phyloP scores from a whole-genome alignment of 2,888 invertebrate species.

The Athalia rosae region DNA sequence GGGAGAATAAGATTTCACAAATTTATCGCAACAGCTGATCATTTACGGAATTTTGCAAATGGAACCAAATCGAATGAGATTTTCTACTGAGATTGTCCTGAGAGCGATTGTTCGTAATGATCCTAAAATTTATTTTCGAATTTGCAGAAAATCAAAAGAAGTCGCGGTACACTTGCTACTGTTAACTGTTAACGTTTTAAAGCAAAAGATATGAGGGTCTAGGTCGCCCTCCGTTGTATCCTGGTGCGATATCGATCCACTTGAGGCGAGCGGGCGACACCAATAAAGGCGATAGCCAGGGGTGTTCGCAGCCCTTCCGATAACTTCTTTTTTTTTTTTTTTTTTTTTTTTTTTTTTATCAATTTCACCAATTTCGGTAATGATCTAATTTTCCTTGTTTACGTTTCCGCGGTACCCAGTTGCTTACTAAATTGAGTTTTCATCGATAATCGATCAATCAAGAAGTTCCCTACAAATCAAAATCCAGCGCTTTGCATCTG shows the following conservation, averaged over 20 bases:
- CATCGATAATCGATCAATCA: too few species aligned
- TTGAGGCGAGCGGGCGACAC: constrained; percentile 18
- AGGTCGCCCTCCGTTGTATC: constrained; percentile 11
- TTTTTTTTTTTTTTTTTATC: background rate
- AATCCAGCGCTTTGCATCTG: too few species aligned
- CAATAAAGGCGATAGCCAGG: constrained; percentile 37
- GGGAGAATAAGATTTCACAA: background rate
- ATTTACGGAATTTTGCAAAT: background rate
- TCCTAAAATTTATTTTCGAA: too few species aligned
- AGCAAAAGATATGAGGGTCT: constrained; percentile 17
- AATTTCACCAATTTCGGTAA: background rate
- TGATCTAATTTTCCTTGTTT: constrained; percentile 14
- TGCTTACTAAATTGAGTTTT: too few species aligned
- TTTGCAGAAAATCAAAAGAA: background rate
- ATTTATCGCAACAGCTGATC: background rate
- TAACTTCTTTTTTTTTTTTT: constrained; percentile 14
- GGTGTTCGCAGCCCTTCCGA: constrained; percentile 17
- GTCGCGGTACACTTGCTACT: background rate
- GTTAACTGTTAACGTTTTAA: background rate
- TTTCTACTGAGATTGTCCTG: too few species aligned
- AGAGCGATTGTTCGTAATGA: too few species aligned
- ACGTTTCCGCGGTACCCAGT: too few species aligned
- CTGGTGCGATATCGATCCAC: constrained; percentile 37
- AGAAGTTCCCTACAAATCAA: too few species aligned
- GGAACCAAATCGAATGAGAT: too few species aligned